These are phyloP conservation scores for Actenoides hombroni DNA, from an alignment of 2,113 vertebrate genomes.

Conservation along the genomic window DNA sequence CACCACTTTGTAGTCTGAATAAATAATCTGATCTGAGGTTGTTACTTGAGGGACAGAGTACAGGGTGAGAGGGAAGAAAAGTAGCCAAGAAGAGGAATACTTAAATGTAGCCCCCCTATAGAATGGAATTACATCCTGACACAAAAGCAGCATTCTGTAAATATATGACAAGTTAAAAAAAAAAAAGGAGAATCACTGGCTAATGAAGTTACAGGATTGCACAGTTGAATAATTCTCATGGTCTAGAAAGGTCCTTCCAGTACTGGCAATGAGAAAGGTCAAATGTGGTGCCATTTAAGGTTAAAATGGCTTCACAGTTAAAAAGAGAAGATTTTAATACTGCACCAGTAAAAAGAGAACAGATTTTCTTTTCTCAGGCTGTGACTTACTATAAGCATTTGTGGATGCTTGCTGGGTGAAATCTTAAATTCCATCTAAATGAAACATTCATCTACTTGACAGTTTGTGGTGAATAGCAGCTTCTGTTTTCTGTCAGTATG, in stretches of 20 bases:
- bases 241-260: neutral
- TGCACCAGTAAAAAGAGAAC: neutral
- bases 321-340: slow-evolving; percentile 36
- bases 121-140: neutral
- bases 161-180: neutral
- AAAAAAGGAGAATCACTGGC: neutral
- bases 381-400: slow-evolving; percentile 53
- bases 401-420: slow-evolving; percentile 65
- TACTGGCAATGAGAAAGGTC: neutral
- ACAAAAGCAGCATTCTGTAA: neutral
- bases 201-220: neutral
- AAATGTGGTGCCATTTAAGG: slow-evolving; percentile 6
- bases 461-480: slow-evolving; percentile 74
- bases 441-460: slow-evolving; percentile 73
- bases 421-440: slow-evolving; percentile 76
- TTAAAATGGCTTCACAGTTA: slow-evolving; percentile 14
- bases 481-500: slow-evolving; percentile 78
- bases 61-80: neutral
- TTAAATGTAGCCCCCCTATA: neutral
- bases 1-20: neutral
- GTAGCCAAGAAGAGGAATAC: neutral
- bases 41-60: neutral
- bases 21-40: neutral
- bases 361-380: slow-evolving; percentile 58
- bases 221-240: neutral